Conservation (phyloP, 1,140 invertebrate species). For the Papilio polyxenes region DNA sequence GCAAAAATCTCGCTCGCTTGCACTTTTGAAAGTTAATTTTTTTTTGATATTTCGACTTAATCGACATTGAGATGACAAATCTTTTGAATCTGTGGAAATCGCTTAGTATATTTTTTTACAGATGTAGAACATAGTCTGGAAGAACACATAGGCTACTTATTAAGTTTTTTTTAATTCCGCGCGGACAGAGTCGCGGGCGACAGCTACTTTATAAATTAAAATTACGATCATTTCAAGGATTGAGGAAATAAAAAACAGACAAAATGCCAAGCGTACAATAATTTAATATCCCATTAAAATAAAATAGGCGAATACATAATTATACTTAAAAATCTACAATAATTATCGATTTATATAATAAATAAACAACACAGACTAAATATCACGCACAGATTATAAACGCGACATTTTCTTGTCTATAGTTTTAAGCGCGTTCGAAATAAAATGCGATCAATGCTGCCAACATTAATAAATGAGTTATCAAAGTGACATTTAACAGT, state of each 20-base stretch:
- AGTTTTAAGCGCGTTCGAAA: background rate
- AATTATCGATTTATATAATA: slow-evolving; percentile 21
- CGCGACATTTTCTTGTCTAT: background rate
- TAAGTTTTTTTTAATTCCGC: no score
- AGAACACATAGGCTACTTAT: no score
- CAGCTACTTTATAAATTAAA: no score
- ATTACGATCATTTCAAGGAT: background rate
- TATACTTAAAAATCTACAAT: slow-evolving; percentile 20
- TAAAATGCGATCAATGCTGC: background rate
- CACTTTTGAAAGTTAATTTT: no score
- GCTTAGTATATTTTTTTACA: no score
- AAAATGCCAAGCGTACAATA: slow-evolving; percentile 24
- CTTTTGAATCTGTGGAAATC: no score
- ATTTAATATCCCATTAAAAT: slow-evolving; percentile 24
- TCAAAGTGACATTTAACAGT: background rate
- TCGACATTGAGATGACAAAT: no score
- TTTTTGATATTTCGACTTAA: no score
- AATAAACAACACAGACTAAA: slow-evolving; percentile 11
- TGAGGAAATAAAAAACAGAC: background rate
- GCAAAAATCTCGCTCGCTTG: no score
- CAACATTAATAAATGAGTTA: background rate
- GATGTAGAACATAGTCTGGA: no score
- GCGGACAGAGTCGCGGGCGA: no score
- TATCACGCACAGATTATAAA: slow-evolving; percentile 9
- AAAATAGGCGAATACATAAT: slow-evolving; percentile 30